Evolutionary conservation across 2,113 vertebrate species (phyloP).

Genomic region (Stercorarius parasiticus): DNA sequence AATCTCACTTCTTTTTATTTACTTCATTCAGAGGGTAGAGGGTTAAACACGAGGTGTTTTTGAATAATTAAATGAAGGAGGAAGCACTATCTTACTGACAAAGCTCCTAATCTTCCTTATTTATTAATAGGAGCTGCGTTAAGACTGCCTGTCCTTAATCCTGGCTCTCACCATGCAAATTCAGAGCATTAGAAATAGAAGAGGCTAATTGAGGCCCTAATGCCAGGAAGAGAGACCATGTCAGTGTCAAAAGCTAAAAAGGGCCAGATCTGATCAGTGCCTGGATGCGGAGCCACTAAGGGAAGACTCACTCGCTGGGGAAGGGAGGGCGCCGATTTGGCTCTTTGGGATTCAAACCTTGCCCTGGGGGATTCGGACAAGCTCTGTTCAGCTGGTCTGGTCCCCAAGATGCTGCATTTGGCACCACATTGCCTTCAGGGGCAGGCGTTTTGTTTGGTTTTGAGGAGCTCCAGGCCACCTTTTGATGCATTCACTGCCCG

Average conservation of each 20-base stretch:
- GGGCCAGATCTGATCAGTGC: neutral
- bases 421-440: neutral
- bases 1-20: constrained; percentile 64
- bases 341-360: neutral
- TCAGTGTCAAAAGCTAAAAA: constrained; percentile 16
- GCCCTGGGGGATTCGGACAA: neutral
- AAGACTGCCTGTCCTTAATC: constrained; percentile 69
- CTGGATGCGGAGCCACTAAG: neutral
- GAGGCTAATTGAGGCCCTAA: constrained; percentile 51
- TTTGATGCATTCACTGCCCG: neutral
- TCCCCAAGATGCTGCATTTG: neutral
- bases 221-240: neutral
- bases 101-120: constrained; percentile 69
- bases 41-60: constrained; percentile 54
- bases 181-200: constrained; percentile 56
- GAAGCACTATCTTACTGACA: constrained; percentile 59
- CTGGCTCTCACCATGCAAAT: constrained; percentile 37
- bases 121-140: constrained; percentile 66
- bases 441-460: neutral
- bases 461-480: neutral
- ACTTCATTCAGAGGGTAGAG: constrained; percentile 42
- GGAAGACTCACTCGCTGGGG: neutral
- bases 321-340: fast-evolving
- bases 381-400: neutral
- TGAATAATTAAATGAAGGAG: constrained; percentile 70